phyloP scores from a whole-genome alignment of 2,888 invertebrate species.

The Harpalus rufipes region DNA sequence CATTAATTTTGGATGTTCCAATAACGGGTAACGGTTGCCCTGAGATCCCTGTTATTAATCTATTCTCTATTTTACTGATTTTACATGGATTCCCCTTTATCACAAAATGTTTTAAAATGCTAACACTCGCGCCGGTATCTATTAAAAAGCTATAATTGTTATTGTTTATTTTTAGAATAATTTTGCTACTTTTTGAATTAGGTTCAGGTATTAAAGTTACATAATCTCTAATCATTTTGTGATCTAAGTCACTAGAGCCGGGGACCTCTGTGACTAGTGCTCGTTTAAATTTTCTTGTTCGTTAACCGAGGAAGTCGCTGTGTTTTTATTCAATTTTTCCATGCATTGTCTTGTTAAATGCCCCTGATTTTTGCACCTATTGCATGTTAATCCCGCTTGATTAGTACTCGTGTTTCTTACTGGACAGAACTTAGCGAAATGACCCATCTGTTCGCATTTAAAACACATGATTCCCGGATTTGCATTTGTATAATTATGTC shows the following conservation, averaged over 20 bases:
- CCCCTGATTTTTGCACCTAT: not conserved
- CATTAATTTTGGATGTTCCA: not conserved
- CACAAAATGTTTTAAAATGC: not conserved
- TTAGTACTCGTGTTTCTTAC: not conserved
- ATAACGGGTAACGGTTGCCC: not conserved
- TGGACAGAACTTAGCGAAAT: not conserved
- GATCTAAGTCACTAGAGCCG: not conserved
- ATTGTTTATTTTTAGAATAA: not conserved
- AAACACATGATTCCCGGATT: not conserved
- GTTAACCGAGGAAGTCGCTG: not conserved
- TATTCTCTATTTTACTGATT: not conserved
- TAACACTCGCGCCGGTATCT: not conserved
- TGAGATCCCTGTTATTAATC: no score
- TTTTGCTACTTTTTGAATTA: not conserved
- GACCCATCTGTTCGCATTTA: not conserved
- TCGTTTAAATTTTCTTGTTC: not conserved
- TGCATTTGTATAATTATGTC: not conserved
- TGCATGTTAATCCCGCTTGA: not conserved
- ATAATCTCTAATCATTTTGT: not conserved
- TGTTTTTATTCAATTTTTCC: not conserved
- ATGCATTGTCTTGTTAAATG: no score
- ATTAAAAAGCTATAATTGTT: not conserved
- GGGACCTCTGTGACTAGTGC: slow-evolving; percentile 1
- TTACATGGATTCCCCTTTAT: not conserved
- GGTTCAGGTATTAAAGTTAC: not conserved